These are phyloP conservation scores for Ptychobarbus kaznakovi DNA, from an alignment of 2,797 vertebrate genomes.

Conservation along the genomic window DNA sequence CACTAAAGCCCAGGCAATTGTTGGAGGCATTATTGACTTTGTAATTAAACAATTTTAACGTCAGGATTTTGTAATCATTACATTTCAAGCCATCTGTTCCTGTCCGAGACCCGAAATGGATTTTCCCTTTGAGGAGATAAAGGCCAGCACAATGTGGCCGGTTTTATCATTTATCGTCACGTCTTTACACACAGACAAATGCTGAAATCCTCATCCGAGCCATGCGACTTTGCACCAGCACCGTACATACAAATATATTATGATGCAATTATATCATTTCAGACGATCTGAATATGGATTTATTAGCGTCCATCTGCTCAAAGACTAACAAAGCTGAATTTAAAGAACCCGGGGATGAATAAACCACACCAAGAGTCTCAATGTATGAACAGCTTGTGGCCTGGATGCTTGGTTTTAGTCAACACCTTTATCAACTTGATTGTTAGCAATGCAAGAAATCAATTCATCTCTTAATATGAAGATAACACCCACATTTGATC, in stretches of 20 bases:
- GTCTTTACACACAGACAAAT: slow-evolving; percentile 57
- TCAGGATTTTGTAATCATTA: slow-evolving; percentile 98
- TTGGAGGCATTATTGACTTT: slow-evolving; percentile 98
- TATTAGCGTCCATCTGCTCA: slow-evolving; percentile 72
- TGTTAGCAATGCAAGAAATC: slow-evolving; percentile 69
- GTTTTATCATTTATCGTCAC: slow-evolving; percentile 60
- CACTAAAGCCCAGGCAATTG: slow-evolving; percentile 87
- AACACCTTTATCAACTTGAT: slow-evolving; percentile 72
- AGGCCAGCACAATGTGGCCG: slow-evolving; percentile 59
- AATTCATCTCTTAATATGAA: slow-evolving; percentile 68
- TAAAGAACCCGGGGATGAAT: slow-evolving; percentile 42
- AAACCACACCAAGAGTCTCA: slow-evolving; percentile 37
- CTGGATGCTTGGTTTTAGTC: slow-evolving; percentile 64
- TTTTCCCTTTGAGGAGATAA: slow-evolving; percentile 79
- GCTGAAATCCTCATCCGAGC: slow-evolving; percentile 48
- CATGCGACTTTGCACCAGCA: slow-evolving; percentile 31
- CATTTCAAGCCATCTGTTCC: slow-evolving; percentile 97
- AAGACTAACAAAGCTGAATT: slow-evolving; percentile 58
- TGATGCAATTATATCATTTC: slow-evolving; percentile 58
- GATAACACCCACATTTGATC: slow-evolving; percentile 69
- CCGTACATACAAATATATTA: slow-evolving; percentile 54
- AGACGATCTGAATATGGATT: slow-evolving; percentile 66
- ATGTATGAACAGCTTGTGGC: slow-evolving; percentile 63
- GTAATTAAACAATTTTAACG: slow-evolving; percentile 99
- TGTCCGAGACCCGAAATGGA: slow-evolving; percentile 76